Base-by-base conservation (phyloP, 2,113 vertebrate genomes). In the Gorilla gorilla region DNA sequence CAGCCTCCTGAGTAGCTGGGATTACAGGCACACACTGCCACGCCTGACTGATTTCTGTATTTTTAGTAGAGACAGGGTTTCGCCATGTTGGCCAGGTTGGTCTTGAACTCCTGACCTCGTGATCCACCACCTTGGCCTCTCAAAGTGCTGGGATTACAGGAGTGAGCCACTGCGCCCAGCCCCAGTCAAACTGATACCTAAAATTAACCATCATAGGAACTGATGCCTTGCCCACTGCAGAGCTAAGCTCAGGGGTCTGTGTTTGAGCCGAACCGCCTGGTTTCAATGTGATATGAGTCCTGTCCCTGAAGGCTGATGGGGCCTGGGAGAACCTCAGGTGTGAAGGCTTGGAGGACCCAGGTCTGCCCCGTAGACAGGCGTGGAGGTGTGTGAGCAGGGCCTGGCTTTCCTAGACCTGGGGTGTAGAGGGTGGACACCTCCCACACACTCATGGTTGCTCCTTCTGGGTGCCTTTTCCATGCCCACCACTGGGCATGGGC, bases 391-490 rank as follows among this genome's bases (percentile, higher is more conserved):
- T 43, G 38, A 25, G 12, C 48, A 66, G 55, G 48, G 52, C 85
- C 64, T 48, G 35, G 66, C 10, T 38, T 16, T 45, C 10, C 2
- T 22, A 45, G 25, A 52, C 0, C 23, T 2, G 14, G 35, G 61
- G 6, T 17, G n/a, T 61, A 8, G 11, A 1, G 0, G 0, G 1
- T 1, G 50, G 6, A 50, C 88, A 13, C 12, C 3, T 30, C 35
- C 17, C 14, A 40, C 22, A 32, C 75, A 0, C 57, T 20, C 25
- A 18, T 12, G 16, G 20, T 14, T 27, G 13, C 3, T 81, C 18
- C 14, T 61, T 27, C 8, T 3, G 40, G 17, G 30, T 12, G 5
- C 73, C 30, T 6, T 7, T 38, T 43, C 89, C 55, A 32, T 11
- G 61, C 73, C 66, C 2, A 18, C n/a, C 48, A 9, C 48, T 23